Evolutionary conservation across 2,888 invertebrate species (phyloP).

Genomic region (Peribatodes rhomboidaria): DNA sequence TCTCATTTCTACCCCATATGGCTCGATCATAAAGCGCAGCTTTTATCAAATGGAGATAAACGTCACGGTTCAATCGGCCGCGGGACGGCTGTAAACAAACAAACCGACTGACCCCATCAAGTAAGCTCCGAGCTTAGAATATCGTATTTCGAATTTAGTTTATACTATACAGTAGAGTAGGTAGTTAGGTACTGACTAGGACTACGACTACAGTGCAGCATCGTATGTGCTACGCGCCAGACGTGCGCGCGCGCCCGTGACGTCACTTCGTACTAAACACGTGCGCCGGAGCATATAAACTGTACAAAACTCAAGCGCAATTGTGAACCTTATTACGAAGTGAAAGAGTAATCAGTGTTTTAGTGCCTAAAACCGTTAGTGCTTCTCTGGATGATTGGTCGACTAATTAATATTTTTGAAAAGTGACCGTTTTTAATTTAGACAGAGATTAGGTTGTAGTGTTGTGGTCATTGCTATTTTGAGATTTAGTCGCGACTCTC

Average conservation of each 20-base stretch:
- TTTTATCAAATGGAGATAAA: constrained; percentile 50
- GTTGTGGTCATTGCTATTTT: constrained; percentile 19
- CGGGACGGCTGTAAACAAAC: constrained; percentile 51
- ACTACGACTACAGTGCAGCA: constrained; percentile 65
- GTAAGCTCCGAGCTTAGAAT: constrained; percentile 16
- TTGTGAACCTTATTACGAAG: constrained; percentile 31
- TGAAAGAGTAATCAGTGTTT: constrained; percentile 21
- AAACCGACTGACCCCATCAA: constrained; percentile 54
- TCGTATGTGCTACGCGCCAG: constrained; percentile 52
- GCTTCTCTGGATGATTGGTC: constrained; percentile 45
- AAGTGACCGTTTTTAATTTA: constrained; percentile 57
- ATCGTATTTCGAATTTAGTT: constrained; percentile 4
- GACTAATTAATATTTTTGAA: constrained; percentile 50
- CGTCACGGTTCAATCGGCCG: constrained; percentile 51
- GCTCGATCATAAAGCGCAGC: constrained; percentile 41
- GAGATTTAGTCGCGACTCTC: neutral
- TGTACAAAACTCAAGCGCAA: constrained; percentile 8
- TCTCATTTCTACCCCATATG: constrained; percentile 25
- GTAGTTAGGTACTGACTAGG: no score
- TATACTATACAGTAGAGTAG: neutral
- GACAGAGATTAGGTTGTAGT: neutral
- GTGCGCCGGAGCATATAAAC: constrained; percentile 23
- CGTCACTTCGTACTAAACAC: constrained; percentile 42
- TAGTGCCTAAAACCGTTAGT: constrained; percentile 39
- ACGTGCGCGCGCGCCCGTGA: constrained; percentile 52